Evolutionary conservation across 2,888 invertebrate genomes (phyloP).

Genomic region (Chironomus tentans): DNA sequence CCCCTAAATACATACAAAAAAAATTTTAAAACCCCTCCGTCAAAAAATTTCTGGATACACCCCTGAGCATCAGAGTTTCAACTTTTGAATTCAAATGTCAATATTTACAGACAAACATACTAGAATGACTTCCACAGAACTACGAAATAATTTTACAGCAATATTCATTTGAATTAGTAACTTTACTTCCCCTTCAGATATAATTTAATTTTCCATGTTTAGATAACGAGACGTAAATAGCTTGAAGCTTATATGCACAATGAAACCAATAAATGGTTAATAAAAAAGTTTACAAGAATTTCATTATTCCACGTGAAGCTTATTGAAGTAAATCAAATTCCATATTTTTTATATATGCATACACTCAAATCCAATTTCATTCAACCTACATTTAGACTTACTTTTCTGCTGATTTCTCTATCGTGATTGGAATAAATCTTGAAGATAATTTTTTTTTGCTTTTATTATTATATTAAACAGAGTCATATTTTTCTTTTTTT

Average conservation of each 20-base stretch:
- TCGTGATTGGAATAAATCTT: conserved; percentile 11
- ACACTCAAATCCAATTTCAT: neutral
- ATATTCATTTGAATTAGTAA: no score
- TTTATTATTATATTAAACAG: neutral
- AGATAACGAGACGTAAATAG: no score
- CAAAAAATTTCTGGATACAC: no score
- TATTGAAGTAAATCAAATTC: neutral
- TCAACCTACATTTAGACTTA: neutral
- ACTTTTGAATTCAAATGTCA: no score
- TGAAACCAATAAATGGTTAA: neutral
- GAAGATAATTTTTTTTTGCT: neutral
- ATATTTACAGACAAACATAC: no score
- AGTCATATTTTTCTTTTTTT: neutral
- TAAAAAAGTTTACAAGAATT: neutral
- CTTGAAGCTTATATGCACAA: neutral
- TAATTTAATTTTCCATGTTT: no score
- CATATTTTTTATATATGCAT: neutral
- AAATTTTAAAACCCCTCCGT: no score
- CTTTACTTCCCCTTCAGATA: no score
- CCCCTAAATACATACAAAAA: no score
- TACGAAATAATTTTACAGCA: no score
- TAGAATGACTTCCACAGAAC: no score
- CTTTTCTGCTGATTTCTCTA: conserved; percentile 11
- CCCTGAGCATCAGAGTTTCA: no score
- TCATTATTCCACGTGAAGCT: neutral